Evolutionary conservation across 1,140 invertebrate species (phyloP), one percentile per base, ranked within the genome.

Genomic region (Himalopsyche phryganea): DNA sequence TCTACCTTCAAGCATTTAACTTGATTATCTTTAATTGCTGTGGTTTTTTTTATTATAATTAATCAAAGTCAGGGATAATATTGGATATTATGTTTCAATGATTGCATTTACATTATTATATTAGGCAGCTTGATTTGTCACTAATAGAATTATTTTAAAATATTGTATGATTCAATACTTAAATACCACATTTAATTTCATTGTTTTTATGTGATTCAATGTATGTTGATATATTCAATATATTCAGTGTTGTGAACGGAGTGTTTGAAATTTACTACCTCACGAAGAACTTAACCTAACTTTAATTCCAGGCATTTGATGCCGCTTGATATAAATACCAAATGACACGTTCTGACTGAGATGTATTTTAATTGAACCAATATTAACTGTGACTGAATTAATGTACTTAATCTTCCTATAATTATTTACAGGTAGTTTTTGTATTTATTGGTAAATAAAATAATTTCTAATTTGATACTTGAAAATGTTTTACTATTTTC

Each of bases 371-470:
- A 35, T 47, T 55, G 51, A 47, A 48, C 49, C 54, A 45, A 57
- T 61, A 35, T 61, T 45, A 56, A 57, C 33, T 14, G 36, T 32
- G 60, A 61, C 60, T 61, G 60, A 61, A 52, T 49, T 61, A 40
- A 51, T 51, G 60, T 61, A 61, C 60, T 61, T 61, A 52, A 57
- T 48, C 50, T 50, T 61, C 52, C 46, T 20, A 19, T 35, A 35
- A 57, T 42, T 41, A 14, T 55, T 61, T 61, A 52, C 53, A 57
- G 35, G 49, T 51, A 57, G 55, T 50, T 61, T 58, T 61, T 61
- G 42, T 61, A 61, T 61, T 56, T 61, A 61, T 61, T 55, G 48
- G 60, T 55, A 61, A 61, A 61, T 61, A 61, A 61, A 60, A 55
- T 18, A 28, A 28, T 46, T 56, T 42, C 19, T 56, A 46, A 56